These are phyloP conservation scores for Timema podura DNA, from an alignment of 2,888 invertebrate genomes.

Conservation along the genomic window DNA sequence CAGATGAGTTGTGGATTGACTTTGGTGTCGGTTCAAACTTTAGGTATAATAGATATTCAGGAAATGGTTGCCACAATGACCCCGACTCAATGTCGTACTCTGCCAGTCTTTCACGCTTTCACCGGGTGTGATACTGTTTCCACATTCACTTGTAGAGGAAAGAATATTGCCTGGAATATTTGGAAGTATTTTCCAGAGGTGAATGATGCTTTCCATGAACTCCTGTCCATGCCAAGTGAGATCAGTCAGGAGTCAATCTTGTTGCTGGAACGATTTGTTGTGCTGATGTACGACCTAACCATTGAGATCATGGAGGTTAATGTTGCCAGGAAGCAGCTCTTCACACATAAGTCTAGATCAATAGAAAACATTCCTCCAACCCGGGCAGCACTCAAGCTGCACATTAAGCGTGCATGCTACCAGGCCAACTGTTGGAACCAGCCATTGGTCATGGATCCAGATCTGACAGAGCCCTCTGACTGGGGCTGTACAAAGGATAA, in stretches of 20 bases:
- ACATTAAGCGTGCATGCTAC: background rate
- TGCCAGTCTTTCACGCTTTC: slow-evolving; percentile 10
- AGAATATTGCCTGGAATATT: background rate
- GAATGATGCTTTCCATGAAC: slow-evolving; percentile 1
- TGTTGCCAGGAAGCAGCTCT: slow-evolving; percentile 15
- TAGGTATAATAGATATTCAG: slow-evolving; percentile 3
- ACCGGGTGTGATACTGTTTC: slow-evolving; percentile 19
- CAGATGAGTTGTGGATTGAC: slow-evolving; percentile 14
- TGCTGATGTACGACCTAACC: slow-evolving; percentile 13
- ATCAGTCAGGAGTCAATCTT: background rate
- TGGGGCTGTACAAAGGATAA: slow-evolving; percentile 10
- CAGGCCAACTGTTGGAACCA: background rate
- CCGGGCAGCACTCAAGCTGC: slow-evolving; percentile 13
- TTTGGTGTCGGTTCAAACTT: slow-evolving; percentile 1
- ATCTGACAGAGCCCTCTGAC: background rate
- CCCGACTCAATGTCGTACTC: background rate
- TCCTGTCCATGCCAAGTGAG: background rate
- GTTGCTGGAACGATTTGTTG: slow-evolving; percentile 13
- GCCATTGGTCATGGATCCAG: background rate
- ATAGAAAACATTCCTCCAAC: slow-evolving; percentile 18
- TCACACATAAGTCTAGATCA: slow-evolving; percentile 14
- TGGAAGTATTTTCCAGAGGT: background rate
- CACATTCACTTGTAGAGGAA: slow-evolving; percentile 17
- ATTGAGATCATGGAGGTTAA: slow-evolving; percentile 9
- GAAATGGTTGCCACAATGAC: background rate